phyloP scores from a whole-genome alignment of 2,888 invertebrate genomes.

The Fragum whitleyi region DNA sequence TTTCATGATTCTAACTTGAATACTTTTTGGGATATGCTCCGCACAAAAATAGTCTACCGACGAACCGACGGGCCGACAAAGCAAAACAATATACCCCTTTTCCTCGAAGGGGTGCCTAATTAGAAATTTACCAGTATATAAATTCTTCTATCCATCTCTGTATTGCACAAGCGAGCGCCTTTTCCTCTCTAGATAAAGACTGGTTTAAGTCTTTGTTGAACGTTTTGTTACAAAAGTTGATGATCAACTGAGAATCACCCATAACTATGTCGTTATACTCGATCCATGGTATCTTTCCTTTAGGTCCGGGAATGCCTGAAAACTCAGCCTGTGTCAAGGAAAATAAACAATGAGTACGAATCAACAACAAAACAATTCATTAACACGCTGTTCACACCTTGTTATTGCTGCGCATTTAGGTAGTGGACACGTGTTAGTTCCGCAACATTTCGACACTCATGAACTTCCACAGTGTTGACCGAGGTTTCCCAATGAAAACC shows the following conservation, averaged over 20 bases:
- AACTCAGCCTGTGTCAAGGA: neutral
- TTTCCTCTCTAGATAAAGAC: slow-evolving; percentile 67
- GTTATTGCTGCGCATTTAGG: no score
- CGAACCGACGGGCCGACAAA: no score
- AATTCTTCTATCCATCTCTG: slow-evolving; percentile 60
- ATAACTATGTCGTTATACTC: slow-evolving; percentile 78
- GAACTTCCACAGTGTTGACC: no score
- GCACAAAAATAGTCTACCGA: no score
- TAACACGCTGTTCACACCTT: no score
- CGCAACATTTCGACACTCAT: no score
- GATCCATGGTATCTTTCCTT: slow-evolving; percentile 82
- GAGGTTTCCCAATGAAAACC: no score
- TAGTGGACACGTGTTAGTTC: no score
- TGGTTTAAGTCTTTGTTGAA: slow-evolving; percentile 76
- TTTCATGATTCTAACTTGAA: no score
- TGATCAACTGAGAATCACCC: slow-evolving; percentile 80
- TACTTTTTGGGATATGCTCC: no score
- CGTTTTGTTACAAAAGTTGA: slow-evolving; percentile 78
- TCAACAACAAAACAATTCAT: neutral
- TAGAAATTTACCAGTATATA: slow-evolving; percentile 44
- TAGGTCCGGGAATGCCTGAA: slow-evolving; percentile 32
- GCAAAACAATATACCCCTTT: no score
- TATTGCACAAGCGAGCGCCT: slow-evolving; percentile 72
- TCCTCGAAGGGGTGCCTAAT: no score
- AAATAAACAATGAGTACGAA: neutral